Evolutionary conservation across 2,113 vertebrate genomes (phyloP).

Genomic region (Hymenochirus boettgeri): DNA sequence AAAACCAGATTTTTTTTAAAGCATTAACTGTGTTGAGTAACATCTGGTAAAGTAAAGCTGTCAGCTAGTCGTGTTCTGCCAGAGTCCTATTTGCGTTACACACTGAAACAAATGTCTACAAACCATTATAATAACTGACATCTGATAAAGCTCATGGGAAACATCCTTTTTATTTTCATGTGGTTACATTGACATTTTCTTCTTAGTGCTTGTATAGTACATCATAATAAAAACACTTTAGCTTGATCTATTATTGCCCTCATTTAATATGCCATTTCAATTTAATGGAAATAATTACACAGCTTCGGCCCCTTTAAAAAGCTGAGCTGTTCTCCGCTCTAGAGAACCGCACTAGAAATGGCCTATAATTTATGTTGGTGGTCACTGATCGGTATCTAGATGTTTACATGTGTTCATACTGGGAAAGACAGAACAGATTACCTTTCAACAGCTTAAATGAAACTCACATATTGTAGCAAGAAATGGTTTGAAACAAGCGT

Average conservation of each 20-base stretch:
- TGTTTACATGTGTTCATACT: too few relatives aligned
- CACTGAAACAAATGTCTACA: conserved; percentile 35
- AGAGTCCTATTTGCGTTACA: conserved; percentile 35
- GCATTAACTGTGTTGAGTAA: conserved; percentile 15
- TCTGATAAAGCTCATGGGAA: conserved; percentile 39
- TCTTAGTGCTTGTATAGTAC: conserved; percentile 27
- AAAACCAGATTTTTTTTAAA: conserved; percentile 12
- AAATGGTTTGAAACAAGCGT: too few relatives aligned
- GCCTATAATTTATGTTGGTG: too few relatives aligned
- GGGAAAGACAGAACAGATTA: too few relatives aligned
- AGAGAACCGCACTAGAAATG: too few relatives aligned
- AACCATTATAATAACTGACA: conserved; percentile 41
- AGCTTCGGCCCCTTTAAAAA: too few relatives aligned
- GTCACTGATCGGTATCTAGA: too few relatives aligned
- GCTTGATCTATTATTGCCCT: not conserved
- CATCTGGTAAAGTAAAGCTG: conserved; percentile 40
- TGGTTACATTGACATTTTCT: conserved; percentile 31
- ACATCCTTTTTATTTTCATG: conserved; percentile 38
- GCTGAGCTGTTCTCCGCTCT: too few relatives aligned
- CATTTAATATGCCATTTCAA: conserved; percentile 10
- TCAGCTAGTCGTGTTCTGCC: conserved; percentile 32
- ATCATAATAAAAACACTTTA: conserved; percentile 30
- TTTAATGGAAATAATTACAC: too few relatives aligned
- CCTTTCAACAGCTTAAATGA: too few relatives aligned
- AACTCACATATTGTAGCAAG: too few relatives aligned